Evolutionary conservation across 2,113 vertebrate genomes (phyloP).

Genomic region (Phylloscopus trochiloides): DNA sequence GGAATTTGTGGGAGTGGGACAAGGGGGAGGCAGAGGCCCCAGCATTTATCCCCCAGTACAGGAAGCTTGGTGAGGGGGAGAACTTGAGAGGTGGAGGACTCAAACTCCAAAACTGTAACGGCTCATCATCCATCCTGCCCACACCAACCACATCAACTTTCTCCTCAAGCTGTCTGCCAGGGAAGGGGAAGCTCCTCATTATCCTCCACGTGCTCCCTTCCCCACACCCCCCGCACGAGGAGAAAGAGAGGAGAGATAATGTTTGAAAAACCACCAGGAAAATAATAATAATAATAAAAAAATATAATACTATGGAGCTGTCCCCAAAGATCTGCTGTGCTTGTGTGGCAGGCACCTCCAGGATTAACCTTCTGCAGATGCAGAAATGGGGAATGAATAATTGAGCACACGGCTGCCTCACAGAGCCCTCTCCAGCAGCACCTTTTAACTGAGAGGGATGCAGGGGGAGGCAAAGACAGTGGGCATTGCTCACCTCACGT

Average conservation of each 20-base stretch:
- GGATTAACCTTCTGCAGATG: conserved; percentile 61
- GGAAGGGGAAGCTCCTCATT: neutral
- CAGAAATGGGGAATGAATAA: conserved; percentile 60
- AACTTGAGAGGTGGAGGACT: neutral
- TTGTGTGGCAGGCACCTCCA: conserved; percentile 35
- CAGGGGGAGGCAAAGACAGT: neutral
- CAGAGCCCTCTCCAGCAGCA: neutral
- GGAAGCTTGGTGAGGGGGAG: neutral
- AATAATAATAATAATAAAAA: neutral
- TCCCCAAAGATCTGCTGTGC: conserved; percentile 60
- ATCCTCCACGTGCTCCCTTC: neutral
- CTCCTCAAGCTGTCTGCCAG: neutral
- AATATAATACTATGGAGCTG: neutral
- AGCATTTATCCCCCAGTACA: rapidly evolving
- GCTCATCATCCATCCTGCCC: neutral
- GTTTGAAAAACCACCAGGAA: conserved; percentile 1
- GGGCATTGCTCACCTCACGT: neutral
- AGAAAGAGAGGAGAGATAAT: conserved; percentile 51
- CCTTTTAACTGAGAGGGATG: neutral
- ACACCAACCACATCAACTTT: neutral
- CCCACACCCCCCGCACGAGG: rapidly evolving
- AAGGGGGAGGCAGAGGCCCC: neutral
- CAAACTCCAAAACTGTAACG: neutral
- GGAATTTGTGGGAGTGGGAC: rapidly evolving
- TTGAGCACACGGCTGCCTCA: conserved; percentile 19